Percentiles rank a stretch among this genome's conserved stretches.
These are phyloP conservation scores for Arbacia lixula DNA, from an alignment of 53 echinoderm and acorn worm genomes.

Conservation along the genomic window DNA sequence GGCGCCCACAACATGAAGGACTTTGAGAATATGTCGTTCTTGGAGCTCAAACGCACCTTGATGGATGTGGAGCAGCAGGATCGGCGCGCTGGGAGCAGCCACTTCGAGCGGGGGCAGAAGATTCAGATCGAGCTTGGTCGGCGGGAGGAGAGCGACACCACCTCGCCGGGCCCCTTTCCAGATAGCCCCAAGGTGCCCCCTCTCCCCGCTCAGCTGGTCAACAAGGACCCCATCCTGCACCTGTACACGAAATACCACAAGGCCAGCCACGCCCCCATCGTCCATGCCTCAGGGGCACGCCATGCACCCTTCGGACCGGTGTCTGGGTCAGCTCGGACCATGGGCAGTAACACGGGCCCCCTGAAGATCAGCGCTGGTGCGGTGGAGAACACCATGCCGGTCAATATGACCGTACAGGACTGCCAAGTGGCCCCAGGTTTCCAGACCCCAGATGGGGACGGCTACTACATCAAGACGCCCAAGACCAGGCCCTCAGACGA, in stretches of 20 bases:
- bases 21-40: constrained; percentile 77
- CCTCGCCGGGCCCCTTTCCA: background rate
- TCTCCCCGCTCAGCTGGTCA: constrained; percentile 38
- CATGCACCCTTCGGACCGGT: constrained; percentile 45
- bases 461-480: constrained; percentile 55
- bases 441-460: constrained; percentile 78
- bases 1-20: constrained; percentile 78
- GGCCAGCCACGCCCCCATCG: constrained; percentile 6
- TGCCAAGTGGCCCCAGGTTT: constrained; percentile 84
- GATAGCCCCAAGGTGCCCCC: background rate
- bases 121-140: constrained; percentile 83
- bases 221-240: constrained; percentile 44
- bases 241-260: constrained; percentile 52
- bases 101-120: constrained; percentile 77
- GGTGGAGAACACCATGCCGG: constrained; percentile 68
- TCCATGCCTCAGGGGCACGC: background rate
- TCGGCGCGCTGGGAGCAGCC: constrained; percentile 77
- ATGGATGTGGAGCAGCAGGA: constrained; percentile 77
- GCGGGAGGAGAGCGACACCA: constrained; percentile 43
- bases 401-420: constrained; percentile 77
- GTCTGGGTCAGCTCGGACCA: constrained; percentile 68
- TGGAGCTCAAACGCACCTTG: constrained; percentile 75
- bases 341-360: constrained; percentile 75
- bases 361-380: constrained; percentile 74
- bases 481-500: background rate